Conservation (phyloP, 2,113 vertebrate genomes). For the Poeciliopsis turrubarensis region DNA sequence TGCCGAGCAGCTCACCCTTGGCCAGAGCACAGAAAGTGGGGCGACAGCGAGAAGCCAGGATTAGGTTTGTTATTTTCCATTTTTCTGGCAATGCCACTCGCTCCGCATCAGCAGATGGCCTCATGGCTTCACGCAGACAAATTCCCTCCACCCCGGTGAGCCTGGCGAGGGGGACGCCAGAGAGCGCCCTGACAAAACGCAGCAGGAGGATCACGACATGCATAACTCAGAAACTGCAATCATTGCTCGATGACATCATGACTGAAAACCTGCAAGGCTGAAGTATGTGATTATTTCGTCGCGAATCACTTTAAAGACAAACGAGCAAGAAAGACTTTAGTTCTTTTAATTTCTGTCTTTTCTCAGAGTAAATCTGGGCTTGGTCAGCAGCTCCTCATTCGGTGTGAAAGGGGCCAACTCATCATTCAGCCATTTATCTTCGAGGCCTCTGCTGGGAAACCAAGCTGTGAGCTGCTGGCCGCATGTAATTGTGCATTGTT, state of each 20-base stretch:
- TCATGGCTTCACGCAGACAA: slow-evolving; percentile 49
- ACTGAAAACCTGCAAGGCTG: neutral
- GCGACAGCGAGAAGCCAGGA: slow-evolving; percentile 38
- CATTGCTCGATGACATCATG: neutral
- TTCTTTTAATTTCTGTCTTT: neutral
- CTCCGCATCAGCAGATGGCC: slow-evolving; percentile 72
- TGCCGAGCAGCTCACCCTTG: neutral
- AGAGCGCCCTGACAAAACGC: slow-evolving; percentile 19
- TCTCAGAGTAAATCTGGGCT: too few relatives aligned
- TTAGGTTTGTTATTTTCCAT: slow-evolving; percentile 51
- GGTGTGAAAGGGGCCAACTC: neutral
- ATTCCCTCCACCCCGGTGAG: slow-evolving; percentile 55
- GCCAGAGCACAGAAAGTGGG: slow-evolving; percentile 13
- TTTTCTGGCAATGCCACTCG: slow-evolving; percentile 67
- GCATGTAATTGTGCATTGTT: neutral
- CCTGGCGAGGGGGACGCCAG: slow-evolving; percentile 26
- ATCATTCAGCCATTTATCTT: neutral
- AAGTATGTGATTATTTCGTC: neutral
- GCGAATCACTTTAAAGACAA: neutral
- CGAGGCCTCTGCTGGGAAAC: slow-evolving; percentile 1
- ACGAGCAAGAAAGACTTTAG: neutral
- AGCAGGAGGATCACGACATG: slow-evolving; percentile 34
- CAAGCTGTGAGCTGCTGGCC: neutral
- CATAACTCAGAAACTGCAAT: slow-evolving; percentile 9
- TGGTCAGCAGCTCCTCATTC: neutral